Evolutionary conservation across 2,888 invertebrate species (phyloP), one percentile per base, ranked within the genome.

Genomic region (Drosophila lutescens): DNA sequence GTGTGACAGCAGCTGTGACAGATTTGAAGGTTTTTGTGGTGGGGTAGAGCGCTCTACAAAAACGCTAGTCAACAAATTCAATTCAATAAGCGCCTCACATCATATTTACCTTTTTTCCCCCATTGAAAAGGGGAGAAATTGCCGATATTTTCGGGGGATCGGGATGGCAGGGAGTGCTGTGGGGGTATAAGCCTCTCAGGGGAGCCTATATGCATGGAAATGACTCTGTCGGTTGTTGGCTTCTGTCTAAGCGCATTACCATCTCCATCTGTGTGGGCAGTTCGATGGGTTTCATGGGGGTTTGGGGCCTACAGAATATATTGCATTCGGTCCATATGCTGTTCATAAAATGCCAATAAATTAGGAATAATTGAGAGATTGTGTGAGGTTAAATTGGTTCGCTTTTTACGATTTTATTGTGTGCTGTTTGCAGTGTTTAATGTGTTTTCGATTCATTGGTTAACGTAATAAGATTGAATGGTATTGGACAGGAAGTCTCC

Each of bases 31-130:
- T 15, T 54, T 50, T 63, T 63, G 67, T 20, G 70, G 46, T 9
- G 59, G 20, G n/a, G 17, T n/a, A n/a, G 8, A 12, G 17, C 12
- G 34, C 23, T 47, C 38, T 30, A 70, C 73, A 71, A 76, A 10
- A 78, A 84, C 74, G 56, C 78, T 59, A 78, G 79, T 84, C 78
- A 80, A 77, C 84, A 80, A 84, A 84, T 86, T 78, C 72, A 59
- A 77, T 80, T 86, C 83, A 80, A 82, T 78, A 85, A 69, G 77
- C 79, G 77, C 63, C 67, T 54, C 69, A 58, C 69, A 71, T 71
- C 66, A 53, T 57, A 65, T 71, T 65, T 71, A 40, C 26, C 40
- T 71, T 47, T 68, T 70, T 41, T 26, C 12, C 38, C n/a, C 32
- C n/a, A 51, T 54, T 49, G 15, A 34, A 69, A 67, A 50, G 26